These are phyloP conservation scores for Teinopalpus imperialis DNA, from an alignment of 2,888 invertebrate species.

Conservation along the genomic window DNA sequence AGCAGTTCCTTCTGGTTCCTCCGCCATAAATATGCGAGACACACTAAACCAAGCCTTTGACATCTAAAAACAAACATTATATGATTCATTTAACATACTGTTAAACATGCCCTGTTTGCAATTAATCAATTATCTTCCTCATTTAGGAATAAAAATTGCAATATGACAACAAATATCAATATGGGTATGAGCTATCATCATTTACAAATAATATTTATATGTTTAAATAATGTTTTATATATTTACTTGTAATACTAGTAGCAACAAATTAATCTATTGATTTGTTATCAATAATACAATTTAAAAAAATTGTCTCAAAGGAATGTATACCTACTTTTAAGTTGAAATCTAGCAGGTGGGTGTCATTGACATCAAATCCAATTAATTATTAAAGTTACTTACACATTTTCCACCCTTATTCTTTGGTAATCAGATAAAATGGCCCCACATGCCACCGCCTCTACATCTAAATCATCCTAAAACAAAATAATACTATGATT, in stretches of 20 bases:
- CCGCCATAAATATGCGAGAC: slow-evolving; percentile 97
- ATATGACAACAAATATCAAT: too few relatives aligned
- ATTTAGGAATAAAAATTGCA: too few relatives aligned
- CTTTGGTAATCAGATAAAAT: slow-evolving; percentile 99
- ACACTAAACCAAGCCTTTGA: slow-evolving; percentile 92
- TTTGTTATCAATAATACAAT: too few relatives aligned
- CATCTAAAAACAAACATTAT: slow-evolving; percentile 84
- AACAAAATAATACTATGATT: slow-evolving; percentile 55
- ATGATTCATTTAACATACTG: slow-evolving; percentile 5
- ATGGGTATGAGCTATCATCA: too few relatives aligned
- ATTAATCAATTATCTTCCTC: not conserved
- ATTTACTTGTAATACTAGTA: too few relatives aligned
- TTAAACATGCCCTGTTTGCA: not conserved
- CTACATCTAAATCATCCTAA: slow-evolving; percentile 87
- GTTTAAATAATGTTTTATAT: too few relatives aligned
- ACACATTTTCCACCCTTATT: slow-evolving; percentile 98
- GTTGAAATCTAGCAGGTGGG: not conserved
- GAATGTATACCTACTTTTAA: not conserved
- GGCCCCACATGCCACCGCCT: slow-evolving; percentile 98
- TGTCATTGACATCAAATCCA: not conserved
- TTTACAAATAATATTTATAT: too few relatives aligned
- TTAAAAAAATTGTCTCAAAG: too few relatives aligned
- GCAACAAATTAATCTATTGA: too few relatives aligned
- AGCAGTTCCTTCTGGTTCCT: slow-evolving; percentile 96
- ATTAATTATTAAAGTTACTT: slow-evolving; percentile 66